phyloP scores from a whole-genome alignment of 2,113 vertebrate species.

The Actenoides lindsayi region DNA sequence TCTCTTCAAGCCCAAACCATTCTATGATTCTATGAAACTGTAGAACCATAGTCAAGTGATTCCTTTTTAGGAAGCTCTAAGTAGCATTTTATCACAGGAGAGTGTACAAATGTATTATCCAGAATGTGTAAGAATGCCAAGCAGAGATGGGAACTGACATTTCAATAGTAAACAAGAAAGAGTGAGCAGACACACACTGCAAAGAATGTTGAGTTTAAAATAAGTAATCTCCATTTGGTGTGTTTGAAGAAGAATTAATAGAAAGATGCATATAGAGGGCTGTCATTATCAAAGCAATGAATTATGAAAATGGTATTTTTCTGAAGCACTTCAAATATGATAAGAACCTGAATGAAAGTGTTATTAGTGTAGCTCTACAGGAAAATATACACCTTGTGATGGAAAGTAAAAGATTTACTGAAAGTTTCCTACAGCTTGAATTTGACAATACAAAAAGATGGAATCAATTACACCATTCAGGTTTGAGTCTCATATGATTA shows the following conservation, averaged over 20 bases:
- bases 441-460: neutral
- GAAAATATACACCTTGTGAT: neutral
- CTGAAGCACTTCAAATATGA: neutral
- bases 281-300: slow-evolving; percentile 30
- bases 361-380: neutral
- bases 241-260: neutral
- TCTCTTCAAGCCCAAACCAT: neutral
- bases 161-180: slow-evolving; percentile 4
- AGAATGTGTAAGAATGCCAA: neutral
- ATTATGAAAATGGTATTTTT: slow-evolving; percentile 31
- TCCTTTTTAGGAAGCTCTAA: neutral
- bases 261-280: neutral
- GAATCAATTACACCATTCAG: neutral
- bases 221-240: neutral
- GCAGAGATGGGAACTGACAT: neutral
- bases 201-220: neutral
- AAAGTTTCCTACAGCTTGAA: neutral
- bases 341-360: neutral
- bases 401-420: neutral
- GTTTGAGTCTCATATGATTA: neutral
- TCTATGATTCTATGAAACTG: neutral
- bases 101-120: neutral
- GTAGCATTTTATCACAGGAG: neutral
- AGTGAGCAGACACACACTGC: neutral
- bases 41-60: neutral